These are phyloP conservation scores for Aspidiotus destructor DNA, from an alignment of 2,888 invertebrate genomes.

Conservation along the genomic window DNA sequence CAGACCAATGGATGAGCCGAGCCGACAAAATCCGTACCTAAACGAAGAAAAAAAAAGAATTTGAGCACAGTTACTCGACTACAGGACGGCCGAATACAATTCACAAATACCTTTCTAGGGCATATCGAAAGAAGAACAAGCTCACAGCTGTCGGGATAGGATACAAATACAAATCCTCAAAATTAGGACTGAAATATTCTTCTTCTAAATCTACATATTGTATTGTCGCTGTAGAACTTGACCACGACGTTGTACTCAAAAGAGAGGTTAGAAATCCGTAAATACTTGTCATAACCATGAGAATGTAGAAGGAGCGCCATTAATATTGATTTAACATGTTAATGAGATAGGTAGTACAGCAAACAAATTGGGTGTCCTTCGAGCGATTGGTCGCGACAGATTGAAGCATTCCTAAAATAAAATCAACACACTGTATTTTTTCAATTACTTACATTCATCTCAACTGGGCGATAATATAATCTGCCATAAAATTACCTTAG, in stretches of 20 bases:
- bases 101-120: constrained; percentile 63
- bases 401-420: no score
- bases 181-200: constrained; percentile 61
- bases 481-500: no score
- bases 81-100: neutral
- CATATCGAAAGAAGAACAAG: constrained; percentile 62
- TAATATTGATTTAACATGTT: neutral
- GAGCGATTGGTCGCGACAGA: no score
- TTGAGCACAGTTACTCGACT: neutral
- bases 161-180: constrained; percentile 60
- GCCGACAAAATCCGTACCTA: constrained; percentile 70
- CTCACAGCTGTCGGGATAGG: constrained; percentile 72
- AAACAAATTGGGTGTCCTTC: no score
- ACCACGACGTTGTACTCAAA: constrained; percentile 82
- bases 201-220: constrained; percentile 67
- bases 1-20: constrained; percentile 71
- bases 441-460: no score
- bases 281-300: constrained; percentile 37
- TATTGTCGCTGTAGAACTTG: constrained; percentile 87
- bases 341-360: no score
- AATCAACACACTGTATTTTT: no score
- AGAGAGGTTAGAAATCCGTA: constrained; percentile 44
- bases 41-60: neutral
- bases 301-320: neutral
- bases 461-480: no score